Evolutionary conservation across 2,113 vertebrate genomes (phyloP), one percentile per base, ranked within the genome.

Genomic region (Brachypodius melanocephalos): DNA sequence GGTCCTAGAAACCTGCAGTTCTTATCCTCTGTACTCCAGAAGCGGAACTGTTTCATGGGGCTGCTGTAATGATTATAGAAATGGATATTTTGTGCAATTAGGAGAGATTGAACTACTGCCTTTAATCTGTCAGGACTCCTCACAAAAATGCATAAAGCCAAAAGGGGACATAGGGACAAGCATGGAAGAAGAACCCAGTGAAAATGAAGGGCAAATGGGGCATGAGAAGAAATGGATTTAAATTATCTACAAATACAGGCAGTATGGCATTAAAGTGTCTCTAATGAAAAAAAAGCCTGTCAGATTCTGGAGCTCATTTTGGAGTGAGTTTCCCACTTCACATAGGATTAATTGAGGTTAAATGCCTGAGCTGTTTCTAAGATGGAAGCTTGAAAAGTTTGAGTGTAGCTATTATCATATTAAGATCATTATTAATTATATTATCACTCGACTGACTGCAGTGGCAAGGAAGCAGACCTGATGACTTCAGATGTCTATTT

Each of bases 321-420:
- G 34, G 46, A 88, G 82, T 43, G 26, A 69, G 34, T 73, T 88
- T 83, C 38, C 42, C 71, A 5, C 71, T 93, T 83, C 62, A 63
- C 58, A 8, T 8, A 83, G 29, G 42, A 93, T 83, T 96, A 94
- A 96, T 93, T 95, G 75, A 63, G 90, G 90, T 95, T 93, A 95
- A 94, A 90, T 62, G 18, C 73, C 95, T 90, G 90, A 85, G 79
- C 51, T 80, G 24, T 49, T 90, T 62, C 59, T 76, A 54, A 86
- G 88, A 80, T 77, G 79, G 72, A 66, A 91, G 24, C 46, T 80
- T 88, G 90, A 46, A 90, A 90, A 93, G 16, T 90, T 90, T 85
- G 63, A 94, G 29, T 28, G 21, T 32, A 80, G 67, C 77, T 77
- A 79, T 94, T 94, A 96, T 83, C 49, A 62, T 74, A 79, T 76